These are phyloP conservation scores for Anodontia alba DNA, from an alignment of 2,888 invertebrate genomes.

Conservation along the genomic window DNA sequence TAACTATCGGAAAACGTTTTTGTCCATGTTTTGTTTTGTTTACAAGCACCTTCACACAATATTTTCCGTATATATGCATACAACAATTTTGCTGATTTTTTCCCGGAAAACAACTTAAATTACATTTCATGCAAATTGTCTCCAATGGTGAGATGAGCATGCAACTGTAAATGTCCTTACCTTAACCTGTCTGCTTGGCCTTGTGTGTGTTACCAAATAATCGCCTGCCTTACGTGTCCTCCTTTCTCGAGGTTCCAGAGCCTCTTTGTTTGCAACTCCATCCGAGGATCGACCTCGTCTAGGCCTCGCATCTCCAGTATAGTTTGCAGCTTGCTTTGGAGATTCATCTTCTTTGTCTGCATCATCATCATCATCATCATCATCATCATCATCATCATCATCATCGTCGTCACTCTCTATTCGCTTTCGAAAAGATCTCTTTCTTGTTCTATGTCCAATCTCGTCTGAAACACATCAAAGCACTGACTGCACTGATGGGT, in stretches of 20 bases:
- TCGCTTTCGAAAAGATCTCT: not conserved
- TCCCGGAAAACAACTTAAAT: too few relatives aligned
- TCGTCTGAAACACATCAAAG: not conserved
- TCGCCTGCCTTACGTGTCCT: constrained; percentile 31
- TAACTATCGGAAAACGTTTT: too few relatives aligned
- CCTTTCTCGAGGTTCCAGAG: not conserved
- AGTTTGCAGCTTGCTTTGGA: not conserved
- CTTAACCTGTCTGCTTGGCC: constrained; percentile 34
- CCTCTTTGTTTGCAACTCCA: not conserved
- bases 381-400: not conserved
- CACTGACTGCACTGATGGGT: too few relatives aligned
- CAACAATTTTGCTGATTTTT: too few relatives aligned
- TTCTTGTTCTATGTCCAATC: not conserved
- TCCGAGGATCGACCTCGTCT: not conserved
- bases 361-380: not conserved
- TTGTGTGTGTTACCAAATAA: constrained; percentile 32
- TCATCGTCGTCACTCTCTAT: not conserved
- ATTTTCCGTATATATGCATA: too few relatives aligned
- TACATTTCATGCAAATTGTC: too few relatives aligned
- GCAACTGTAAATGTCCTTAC: too few relatives aligned
- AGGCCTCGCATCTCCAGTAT: not conserved
- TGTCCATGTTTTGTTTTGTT: too few relatives aligned
- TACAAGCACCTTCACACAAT: too few relatives aligned
- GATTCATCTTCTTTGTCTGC: not conserved
- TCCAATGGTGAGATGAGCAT: too few relatives aligned